Base-by-base conservation (phyloP, 2,888 invertebrate genomes). In the Tipula vernalis region DNA sequence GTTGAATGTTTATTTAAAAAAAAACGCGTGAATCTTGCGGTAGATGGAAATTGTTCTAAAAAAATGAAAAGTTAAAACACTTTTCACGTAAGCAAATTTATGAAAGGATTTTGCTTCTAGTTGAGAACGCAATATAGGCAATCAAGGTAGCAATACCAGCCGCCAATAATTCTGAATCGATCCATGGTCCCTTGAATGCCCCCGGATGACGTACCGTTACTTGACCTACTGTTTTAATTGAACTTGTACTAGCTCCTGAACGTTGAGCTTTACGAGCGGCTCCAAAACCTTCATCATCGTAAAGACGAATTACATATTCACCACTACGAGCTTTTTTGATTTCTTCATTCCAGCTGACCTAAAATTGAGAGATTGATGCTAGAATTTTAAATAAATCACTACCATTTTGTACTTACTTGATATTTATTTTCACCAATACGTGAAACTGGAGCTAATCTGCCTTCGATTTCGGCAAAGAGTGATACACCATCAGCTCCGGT, bases 261-360 rank as follows among this genome's bases (percentile, higher is more conserved):
- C 96, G 94, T 88, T 95, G 93, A 5, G 96, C 97, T 91, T 98
- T 98, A 87, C 96, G 95, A 87, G 98, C 93, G 5, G 95, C 94
- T 0, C 96, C 95, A 92, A 96, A 98, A 87, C 97, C 97, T 90
- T 99, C 98, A 92, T 99, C 98, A 89, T 98, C 98, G 89, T 96
- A 96, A 28, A 99, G 92, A 88, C 95, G 95, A 86, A 99, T 93
- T 87, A 94, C 93, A 89, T 97, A 96, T 86, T 95, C 94, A 41
- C 98, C 98, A 85, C 97, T 95, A 87, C 95, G 94, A 0, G 97
- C 95, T 89, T 95, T 95, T 86, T 95, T 94, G 39, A 96, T 94
- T 88, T 98, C 98, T 90, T 98, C 97, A 10, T 96, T 96, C 97
- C 98, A 98, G 89, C 98, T 98, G 36, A 99, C 95, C 96, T 98